Evolutionary conservation across 2,797 vertebrate genomes (phyloP).

Genomic region (Acipenser ruthenus): DNA sequence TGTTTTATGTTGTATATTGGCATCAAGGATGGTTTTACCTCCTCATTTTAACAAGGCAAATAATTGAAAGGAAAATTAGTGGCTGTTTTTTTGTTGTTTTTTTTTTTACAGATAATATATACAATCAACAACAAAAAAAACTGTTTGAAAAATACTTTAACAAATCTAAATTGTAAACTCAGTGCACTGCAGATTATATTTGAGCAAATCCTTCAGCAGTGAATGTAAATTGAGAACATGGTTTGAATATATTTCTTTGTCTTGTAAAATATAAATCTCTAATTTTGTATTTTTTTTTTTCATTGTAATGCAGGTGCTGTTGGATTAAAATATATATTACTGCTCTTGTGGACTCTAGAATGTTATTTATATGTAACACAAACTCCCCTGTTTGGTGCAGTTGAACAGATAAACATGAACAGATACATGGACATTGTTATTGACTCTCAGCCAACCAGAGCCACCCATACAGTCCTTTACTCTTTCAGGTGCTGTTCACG

Average conservation of each 20-base stretch:
- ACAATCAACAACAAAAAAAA: constrained; percentile 5
- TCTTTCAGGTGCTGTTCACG: too few species aligned
- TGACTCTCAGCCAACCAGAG: too few species aligned
- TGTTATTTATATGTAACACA: too few species aligned
- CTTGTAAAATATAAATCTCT: constrained; percentile 20
- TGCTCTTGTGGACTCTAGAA: not conserved
- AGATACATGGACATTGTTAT: too few species aligned
- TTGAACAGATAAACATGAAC: too few species aligned
- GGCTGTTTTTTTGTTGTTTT: not conserved
- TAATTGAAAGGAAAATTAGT: not conserved
- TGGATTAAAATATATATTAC: constrained; percentile 13
- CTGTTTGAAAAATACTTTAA: not conserved
- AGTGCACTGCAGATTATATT: constrained; percentile 16
- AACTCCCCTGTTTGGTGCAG: too few species aligned
- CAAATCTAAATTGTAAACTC: constrained; percentile 12
- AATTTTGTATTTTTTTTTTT: constrained; percentile 21
- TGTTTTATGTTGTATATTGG: constrained; percentile 3
- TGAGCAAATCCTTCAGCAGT: constrained; percentile 12
- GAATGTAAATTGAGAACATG: constrained; percentile 20
- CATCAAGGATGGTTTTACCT: constrained; percentile 14
- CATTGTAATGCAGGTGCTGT: constrained; percentile 11
- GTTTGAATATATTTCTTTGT: constrained; percentile 13
- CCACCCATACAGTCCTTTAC: too few species aligned
- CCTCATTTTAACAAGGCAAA: constrained; percentile 13
- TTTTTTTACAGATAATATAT: constrained; percentile 23